Percentiles rank a stretch among this genome's conserved stretches.
Conservation (phyloP, 1,140 invertebrate genomes). For the Panonychus citri region DNA sequence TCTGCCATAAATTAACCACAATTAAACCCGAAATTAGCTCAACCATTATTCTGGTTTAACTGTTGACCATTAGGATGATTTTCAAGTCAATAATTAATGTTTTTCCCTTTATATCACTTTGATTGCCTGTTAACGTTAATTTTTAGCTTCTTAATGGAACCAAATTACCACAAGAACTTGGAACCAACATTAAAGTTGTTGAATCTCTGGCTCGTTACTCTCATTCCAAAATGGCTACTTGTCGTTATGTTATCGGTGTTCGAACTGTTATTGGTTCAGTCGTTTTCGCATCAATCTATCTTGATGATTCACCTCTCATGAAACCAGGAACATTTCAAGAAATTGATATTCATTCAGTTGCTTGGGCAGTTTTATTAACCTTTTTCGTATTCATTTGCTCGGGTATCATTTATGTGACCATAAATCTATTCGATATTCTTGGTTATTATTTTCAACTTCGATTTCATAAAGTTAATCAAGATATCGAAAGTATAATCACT, state of each 20-base stretch:
- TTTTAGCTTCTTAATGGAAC: neutral
- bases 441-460: conserved; percentile 8
- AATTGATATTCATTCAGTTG: neutral
- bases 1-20: too few relatives aligned
- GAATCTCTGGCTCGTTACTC: neutral
- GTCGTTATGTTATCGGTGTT: neutral
- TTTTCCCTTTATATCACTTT: neutral
- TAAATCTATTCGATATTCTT: conserved; percentile 4
- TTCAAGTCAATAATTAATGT: neutral
- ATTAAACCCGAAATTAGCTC: too few relatives aligned
- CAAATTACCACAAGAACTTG: neutral
- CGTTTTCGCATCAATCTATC: neutral
- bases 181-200: neutral
- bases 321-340: neutral
- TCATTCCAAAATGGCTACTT: neutral
- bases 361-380: conserved; percentile 2
- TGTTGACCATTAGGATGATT: too few relatives aligned
- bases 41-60: too few relatives aligned
- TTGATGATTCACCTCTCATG: neutral
- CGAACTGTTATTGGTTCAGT: neutral
- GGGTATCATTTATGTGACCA: neutral
- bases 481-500: conserved; percentile 7
- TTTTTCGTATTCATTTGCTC: neutral
- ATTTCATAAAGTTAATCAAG: conserved; percentile 8
- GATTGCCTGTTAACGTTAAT: neutral